Evolutionary conservation across 1,140 invertebrate genomes (phyloP).

Genomic region (Zaprionus camerounensis): DNA sequence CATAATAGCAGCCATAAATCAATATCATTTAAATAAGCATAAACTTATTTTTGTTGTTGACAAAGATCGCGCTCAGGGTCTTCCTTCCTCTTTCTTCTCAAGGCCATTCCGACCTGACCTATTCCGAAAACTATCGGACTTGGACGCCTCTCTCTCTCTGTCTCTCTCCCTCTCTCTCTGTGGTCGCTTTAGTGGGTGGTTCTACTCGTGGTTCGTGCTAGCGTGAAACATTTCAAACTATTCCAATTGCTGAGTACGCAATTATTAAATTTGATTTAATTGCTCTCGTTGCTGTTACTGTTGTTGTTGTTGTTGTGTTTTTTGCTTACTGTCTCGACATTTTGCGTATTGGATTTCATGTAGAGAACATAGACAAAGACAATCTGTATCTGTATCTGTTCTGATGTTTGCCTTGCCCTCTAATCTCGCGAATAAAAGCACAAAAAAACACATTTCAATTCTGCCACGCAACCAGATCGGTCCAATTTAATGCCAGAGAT

Average conservation of each 20-base stretch:
- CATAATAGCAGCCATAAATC: conserved; percentile 3
- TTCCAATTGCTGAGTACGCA: neutral
- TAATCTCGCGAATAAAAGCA: conserved; percentile 6
- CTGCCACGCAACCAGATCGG: conserved; percentile 47
- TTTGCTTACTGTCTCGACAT: neutral
- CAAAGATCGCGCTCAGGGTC: conserved; percentile 6
- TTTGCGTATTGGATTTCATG: neutral
- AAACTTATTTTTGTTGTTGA: conserved; percentile 2
- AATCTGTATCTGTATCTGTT: neutral
- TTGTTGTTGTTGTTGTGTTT: neutral
- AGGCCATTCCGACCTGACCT: neutral
- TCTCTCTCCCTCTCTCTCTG: too few species aligned
- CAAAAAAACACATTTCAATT: conserved; percentile 29
- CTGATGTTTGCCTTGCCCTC: conserved; percentile 31
- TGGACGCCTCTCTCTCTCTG: too few species aligned
- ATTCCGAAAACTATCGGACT: neutral
- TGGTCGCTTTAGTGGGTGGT: neutral
- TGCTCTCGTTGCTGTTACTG: neutral
- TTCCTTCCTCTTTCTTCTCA: neutral
- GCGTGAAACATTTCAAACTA: neutral
- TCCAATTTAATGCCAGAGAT: conserved; percentile 44
- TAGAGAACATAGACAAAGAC: neutral
- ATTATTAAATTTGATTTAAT: conserved; percentile 7
- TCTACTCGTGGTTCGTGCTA: neutral
- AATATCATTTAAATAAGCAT: conserved; percentile 11